phyloP scores from a whole-genome alignment of 2,113 vertebrate genomes.

The Myotis brandtii region DNA sequence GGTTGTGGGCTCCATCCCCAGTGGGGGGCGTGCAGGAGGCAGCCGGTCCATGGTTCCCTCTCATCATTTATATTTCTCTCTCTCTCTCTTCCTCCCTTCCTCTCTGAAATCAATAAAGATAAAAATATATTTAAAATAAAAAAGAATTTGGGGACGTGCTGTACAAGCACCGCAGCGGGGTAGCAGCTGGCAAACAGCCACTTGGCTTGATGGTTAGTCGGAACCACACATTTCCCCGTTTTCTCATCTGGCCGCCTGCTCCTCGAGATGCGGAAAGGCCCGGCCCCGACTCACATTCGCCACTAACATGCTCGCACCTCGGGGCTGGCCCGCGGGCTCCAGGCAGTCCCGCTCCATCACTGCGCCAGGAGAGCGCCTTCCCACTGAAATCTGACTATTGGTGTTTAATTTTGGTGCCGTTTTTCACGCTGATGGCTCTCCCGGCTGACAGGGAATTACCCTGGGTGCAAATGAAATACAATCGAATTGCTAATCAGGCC shows the following conservation, averaged over 20 bases:
- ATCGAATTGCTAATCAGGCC: conserved; percentile 88
- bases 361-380: conserved; percentile 80
- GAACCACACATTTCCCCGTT: not conserved
- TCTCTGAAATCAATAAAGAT: too few relatives aligned
- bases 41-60: too few relatives aligned
- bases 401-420: conserved; percentile 87
- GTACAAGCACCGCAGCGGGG: conserved; percentile 5
- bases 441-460: conserved; percentile 85
- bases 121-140: too few relatives aligned
- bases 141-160: not conserved
- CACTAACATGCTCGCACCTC: not conserved
- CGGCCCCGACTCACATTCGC: not conserved
- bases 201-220: not conserved
- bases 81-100: too few relatives aligned
- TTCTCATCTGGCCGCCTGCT: conserved; percentile 43
- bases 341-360: conserved; percentile 76
- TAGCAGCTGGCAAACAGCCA: conserved; percentile 15
- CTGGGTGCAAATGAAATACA: conserved; percentile 86
- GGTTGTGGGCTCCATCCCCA: too few relatives aligned
- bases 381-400: conserved; percentile 86
- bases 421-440: conserved; percentile 88
- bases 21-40: too few relatives aligned
- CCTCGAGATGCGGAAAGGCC: conserved; percentile 18
- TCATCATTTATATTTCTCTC: too few relatives aligned
- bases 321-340: not conserved